Evolutionary conservation across 2,113 vertebrate genomes (phyloP).

Genomic region (Microcebus tavaratra): DNA sequence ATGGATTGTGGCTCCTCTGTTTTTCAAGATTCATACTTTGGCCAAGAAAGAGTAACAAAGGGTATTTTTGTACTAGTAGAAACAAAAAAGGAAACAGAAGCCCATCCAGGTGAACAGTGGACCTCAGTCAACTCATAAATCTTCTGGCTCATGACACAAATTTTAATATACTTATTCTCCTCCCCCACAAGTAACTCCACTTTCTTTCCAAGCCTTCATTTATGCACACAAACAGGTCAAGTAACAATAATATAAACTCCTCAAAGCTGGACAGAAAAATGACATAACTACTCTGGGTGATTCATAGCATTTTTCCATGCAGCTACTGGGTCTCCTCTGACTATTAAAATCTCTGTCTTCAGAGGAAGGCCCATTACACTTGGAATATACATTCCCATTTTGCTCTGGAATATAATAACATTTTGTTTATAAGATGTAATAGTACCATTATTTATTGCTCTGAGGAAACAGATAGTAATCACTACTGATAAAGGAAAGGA

Average conservation of each 20-base stretch:
- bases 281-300: conserved; percentile 13
- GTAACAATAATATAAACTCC: conserved; percentile 77
- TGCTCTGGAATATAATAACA: conserved; percentile 46
- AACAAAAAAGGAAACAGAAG: conserved; percentile 42
- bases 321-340: conserved; percentile 35
- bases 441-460: conserved; percentile 55
- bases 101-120: conserved; percentile 2
- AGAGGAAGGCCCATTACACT: conserved; percentile 32
- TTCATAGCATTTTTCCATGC: conserved; percentile 68
- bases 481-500: conserved; percentile 65
- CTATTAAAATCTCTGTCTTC: conserved; percentile 58
- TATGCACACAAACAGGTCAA: conserved; percentile 61
- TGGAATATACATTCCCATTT: conserved; percentile 62
- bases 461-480: conserved; percentile 78
- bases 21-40: conserved; percentile 45
- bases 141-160: not conserved
- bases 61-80: conserved; percentile 52
- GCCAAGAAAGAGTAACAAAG: conserved; percentile 46
- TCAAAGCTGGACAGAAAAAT: conserved; percentile 70
- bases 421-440: conserved; percentile 67
- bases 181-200: not conserved
- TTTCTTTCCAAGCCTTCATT: not conserved
- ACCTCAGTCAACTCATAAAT: conserved; percentile 28
- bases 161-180: conserved; percentile 23
- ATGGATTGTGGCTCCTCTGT: not conserved